These are phyloP conservation scores for Theodoxus fluviatilis DNA, from an alignment of 2,888 invertebrate species.

Conservation along the genomic window DNA sequence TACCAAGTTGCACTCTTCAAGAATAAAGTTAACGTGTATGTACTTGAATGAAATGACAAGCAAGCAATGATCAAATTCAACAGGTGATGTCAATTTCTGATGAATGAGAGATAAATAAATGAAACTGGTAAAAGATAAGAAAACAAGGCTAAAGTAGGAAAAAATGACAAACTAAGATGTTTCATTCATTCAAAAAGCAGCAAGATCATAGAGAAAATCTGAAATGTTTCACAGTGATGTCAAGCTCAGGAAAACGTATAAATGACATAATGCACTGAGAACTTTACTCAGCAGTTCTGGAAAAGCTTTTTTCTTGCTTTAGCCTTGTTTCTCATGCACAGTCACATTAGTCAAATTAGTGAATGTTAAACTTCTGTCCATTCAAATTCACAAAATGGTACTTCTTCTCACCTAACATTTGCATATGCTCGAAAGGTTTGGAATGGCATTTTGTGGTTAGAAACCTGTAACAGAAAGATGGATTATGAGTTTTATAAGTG, in stretches of 20 bases:
- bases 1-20: too few relatives aligned
- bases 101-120: too few relatives aligned
- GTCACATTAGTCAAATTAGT: too few relatives aligned
- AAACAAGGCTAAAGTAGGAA: too few relatives aligned
- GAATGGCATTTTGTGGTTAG: slow-evolving; percentile 51
- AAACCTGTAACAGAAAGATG: slow-evolving; percentile 40
- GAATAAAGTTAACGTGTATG: too few relatives aligned
- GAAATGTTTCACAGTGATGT: neutral
- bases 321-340: neutral
- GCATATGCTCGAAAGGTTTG: slow-evolving; percentile 51
- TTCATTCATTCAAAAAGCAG: too few relatives aligned
- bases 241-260: neutral
- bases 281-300: neutral
- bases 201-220: neutral
- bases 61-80: too few relatives aligned
- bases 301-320: neutral
- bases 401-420: slow-evolving; percentile 50
- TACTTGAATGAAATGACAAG: too few relatives aligned
- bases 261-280: neutral
- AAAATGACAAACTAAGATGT: too few relatives aligned
- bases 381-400: neutral
- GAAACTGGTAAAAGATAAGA: too few relatives aligned
- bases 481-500: too few relatives aligned
- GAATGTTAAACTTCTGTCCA: neutral
- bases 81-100: too few relatives aligned